phyloP scores from a whole-genome alignment of 2,888 invertebrate genomes.

The Drosophila mettleri region DNA sequence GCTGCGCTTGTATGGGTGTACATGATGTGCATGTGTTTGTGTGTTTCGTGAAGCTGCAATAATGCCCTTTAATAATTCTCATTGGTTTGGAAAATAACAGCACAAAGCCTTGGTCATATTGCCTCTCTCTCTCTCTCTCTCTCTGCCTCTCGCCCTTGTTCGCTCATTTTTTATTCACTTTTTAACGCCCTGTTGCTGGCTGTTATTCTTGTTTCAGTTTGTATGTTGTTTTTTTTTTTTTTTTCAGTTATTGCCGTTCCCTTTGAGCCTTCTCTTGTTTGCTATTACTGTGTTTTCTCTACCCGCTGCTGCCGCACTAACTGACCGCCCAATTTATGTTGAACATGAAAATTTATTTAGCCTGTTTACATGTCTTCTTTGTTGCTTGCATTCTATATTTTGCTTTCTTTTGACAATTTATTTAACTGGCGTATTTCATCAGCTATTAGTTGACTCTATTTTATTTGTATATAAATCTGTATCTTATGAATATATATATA shows the following conservation, averaged over 20 bases:
- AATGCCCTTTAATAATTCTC: slow-evolving; percentile 83
- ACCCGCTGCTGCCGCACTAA: background rate
- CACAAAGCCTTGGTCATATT: slow-evolving; percentile 59
- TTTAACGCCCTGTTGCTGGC: slow-evolving; percentile 14
- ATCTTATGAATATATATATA: no score
- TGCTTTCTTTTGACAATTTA: slow-evolving; percentile 15
- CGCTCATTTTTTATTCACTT: no score
- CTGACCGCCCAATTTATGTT: slow-evolving; percentile 65
- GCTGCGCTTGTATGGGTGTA: background rate
- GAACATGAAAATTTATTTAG: slow-evolving; percentile 74
- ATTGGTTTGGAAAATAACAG: slow-evolving; percentile 82
- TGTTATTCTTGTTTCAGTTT: slow-evolving; percentile 12
- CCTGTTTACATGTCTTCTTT: slow-evolving; percentile 31
- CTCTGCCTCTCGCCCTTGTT: no score
- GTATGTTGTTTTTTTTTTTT: slow-evolving; percentile 8
- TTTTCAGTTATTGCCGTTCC: slow-evolving; percentile 20
- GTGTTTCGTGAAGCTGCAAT: slow-evolving; percentile 82
- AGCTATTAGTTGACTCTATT: slow-evolving; percentile 27
- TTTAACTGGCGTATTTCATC: slow-evolving; percentile 11
- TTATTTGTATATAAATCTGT: background rate
- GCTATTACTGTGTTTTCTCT: background rate
- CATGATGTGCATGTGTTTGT: slow-evolving; percentile 7
- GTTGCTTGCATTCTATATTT: background rate
- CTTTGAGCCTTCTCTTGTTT: slow-evolving; percentile 16
- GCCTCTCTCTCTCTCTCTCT: slow-evolving; percentile 11